Conservation (phyloP, 2,797 vertebrate species). For the Clamator glandarius region DNA sequence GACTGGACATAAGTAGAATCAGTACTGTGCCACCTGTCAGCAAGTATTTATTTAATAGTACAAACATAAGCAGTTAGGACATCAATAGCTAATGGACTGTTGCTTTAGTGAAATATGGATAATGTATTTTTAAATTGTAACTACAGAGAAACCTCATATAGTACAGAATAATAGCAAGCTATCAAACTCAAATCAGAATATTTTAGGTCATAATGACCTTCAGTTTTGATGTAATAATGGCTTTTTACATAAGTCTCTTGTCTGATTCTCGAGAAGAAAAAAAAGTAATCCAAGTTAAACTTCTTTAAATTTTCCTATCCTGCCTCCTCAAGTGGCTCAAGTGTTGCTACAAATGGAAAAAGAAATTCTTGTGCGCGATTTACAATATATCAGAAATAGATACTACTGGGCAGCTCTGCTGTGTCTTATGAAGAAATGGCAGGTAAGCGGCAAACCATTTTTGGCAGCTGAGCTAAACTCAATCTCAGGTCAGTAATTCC, state of each 20-base stretch:
- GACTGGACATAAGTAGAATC: neutral
- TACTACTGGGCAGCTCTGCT: neutral
- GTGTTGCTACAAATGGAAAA: neutral
- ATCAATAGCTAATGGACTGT: neutral
- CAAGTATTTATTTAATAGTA: neutral
- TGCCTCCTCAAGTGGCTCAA: neutral
- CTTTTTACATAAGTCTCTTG: neutral
- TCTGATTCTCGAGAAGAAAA: neutral
- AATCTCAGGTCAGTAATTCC: neutral
- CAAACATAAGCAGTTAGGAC: neutral
- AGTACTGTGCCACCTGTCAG: neutral
- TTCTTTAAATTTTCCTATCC: neutral
- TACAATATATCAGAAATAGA: neutral
- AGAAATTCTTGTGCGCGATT: accelerated
- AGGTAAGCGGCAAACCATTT: neutral
- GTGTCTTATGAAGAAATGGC: neutral
- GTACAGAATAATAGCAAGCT: neutral
- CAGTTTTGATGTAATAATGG: neutral
- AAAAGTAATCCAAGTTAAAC: neutral
- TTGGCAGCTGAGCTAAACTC: neutral
- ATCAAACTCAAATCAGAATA: neutral
- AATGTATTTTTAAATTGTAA: neutral
- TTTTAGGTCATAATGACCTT: neutral
- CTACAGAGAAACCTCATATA: neutral
- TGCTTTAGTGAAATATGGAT: neutral